Percentiles rank a stretch among this genome's conserved stretches.
Evolutionary conservation across 2,797 vertebrate species (phyloP).

Genomic region (Eleutherodactylus coqui): DNA sequence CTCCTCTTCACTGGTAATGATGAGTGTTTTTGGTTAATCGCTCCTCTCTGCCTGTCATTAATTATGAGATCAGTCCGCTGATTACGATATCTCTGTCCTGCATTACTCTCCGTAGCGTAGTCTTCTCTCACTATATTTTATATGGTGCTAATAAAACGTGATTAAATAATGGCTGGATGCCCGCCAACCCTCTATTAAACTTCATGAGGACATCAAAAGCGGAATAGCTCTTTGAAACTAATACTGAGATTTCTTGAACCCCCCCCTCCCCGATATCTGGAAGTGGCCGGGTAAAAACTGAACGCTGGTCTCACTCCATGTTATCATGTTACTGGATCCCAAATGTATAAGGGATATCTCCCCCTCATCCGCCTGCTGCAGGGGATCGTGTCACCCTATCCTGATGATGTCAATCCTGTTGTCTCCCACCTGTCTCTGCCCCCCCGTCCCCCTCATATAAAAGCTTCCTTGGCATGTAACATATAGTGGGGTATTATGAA

Average conservation of each 20-base stretch:
- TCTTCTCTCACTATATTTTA: not conserved
- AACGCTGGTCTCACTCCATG: not conserved
- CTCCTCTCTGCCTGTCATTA: not conserved
- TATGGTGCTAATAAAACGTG: not conserved
- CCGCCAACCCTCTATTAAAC: slow-evolving; percentile 36
- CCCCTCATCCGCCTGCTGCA: not conserved
- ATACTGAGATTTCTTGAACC: slow-evolving; percentile 49
- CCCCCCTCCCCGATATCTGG: not conserved
- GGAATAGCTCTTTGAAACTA: slow-evolving; percentile 48
- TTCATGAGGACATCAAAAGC: slow-evolving; percentile 51
- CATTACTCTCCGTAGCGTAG: not conserved
- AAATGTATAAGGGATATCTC: not conserved
- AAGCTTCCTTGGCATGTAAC: too few relatives aligned
- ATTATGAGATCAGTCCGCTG: not conserved
- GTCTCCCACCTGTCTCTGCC: not conserved
- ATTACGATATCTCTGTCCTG: not conserved
- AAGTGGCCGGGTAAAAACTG: slow-evolving; percentile 10
- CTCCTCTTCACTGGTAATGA: not conserved
- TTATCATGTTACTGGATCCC: slow-evolving; percentile 1
- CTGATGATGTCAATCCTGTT: not conserved
- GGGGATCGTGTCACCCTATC: not conserved
- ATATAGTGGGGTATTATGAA: not conserved
- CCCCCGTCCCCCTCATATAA: not conserved
- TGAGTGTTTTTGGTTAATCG: not conserved
- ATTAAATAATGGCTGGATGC: slow-evolving; percentile 16